phyloP scores from a whole-genome alignment of 1,140 invertebrate genomes.

The Caerostris darwini region DNA sequence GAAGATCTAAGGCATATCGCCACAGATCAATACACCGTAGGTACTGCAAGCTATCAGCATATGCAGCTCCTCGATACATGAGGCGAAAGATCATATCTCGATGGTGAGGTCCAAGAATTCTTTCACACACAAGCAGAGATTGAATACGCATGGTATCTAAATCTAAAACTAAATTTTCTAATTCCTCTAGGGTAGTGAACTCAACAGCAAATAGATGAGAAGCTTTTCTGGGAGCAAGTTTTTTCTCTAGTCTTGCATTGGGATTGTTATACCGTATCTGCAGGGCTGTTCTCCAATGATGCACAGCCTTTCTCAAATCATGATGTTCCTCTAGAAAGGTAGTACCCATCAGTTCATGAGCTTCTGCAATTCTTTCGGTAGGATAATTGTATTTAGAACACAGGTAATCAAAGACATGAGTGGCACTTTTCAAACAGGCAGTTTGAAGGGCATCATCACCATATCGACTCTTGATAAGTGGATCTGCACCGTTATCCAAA shows the following conservation, averaged over 20 bases:
- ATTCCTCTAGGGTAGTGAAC: conserved; percentile 87
- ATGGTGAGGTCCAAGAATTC: conserved; percentile 90
- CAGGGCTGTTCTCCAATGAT: conserved; percentile 86
- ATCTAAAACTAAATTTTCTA: conserved; percentile 88
- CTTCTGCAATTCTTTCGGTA: conserved; percentile 88
- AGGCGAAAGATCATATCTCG: conserved; percentile 92
- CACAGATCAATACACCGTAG: conserved; percentile 93
- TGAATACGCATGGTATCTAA: conserved; percentile 91
- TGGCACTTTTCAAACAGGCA: conserved; percentile 93
- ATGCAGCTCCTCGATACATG: conserved; percentile 90
- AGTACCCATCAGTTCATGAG: conserved; percentile 91
- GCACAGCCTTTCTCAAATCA: conserved; percentile 84
- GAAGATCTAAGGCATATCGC: conserved; percentile 89
- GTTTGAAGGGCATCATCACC: conserved; percentile 95
- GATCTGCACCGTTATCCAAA: conserved; percentile 88
- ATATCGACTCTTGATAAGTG: conserved; percentile 86
- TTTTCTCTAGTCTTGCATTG: conserved; percentile 30
- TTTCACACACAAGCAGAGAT: conserved; percentile 90
- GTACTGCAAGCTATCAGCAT: conserved; percentile 91
- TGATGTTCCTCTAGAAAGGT: conserved; percentile 91
- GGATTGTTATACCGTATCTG: conserved; percentile 79
- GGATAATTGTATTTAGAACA: conserved; percentile 86
- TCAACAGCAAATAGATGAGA: conserved; percentile 87
- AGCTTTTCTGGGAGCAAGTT: conserved; percentile 79
- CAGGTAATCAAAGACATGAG: conserved; percentile 90